A percentile compares a stretch with the other conserved stretches of the same genome.
phyloP scores from a whole-genome alignment of 1,140 invertebrate species.

The Ganaspis sp. region DNA sequence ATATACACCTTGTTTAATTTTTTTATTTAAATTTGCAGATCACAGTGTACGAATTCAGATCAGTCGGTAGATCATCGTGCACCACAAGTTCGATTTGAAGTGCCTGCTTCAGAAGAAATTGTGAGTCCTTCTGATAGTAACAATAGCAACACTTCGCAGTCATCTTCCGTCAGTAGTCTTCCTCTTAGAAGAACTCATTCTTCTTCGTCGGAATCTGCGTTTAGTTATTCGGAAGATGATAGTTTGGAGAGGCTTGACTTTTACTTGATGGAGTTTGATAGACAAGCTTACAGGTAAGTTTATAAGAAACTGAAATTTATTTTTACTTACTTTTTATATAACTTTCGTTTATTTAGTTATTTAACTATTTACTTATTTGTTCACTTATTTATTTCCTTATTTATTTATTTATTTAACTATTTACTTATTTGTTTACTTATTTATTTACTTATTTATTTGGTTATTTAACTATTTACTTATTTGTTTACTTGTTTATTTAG shows the following conservation, averaged over 20 bases:
- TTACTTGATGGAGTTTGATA: constrained; percentile 68
- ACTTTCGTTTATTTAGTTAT: no score
- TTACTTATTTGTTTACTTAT: no score
- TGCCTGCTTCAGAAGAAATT: constrained; percentile 59
- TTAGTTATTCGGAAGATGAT: constrained; percentile 58
- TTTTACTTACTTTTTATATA: no score
- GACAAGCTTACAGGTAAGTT: constrained; percentile 77
- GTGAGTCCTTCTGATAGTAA: constrained; percentile 69
- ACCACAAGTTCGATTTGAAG: constrained; percentile 60
- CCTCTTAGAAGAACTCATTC: constrained; percentile 57
- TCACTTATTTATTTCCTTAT: no score
- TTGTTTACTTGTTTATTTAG: no score
- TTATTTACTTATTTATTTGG: no score
- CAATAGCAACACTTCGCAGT: constrained; percentile 70
- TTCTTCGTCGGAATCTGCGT: constrained; percentile 60
- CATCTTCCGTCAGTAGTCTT: constrained; percentile 56
- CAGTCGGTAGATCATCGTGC: constrained; percentile 54
- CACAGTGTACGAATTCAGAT: constrained; percentile 55
- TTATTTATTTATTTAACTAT: no score
- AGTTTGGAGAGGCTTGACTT: constrained; percentile 60
- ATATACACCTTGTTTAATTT: no score
- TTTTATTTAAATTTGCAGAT: constrained; percentile 49
- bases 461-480: no score
- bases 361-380: no score
- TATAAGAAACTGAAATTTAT: no score